phyloP scores from a whole-genome alignment of 2,797 vertebrate genomes.

The Schizopygopsis pylzovi region DNA sequence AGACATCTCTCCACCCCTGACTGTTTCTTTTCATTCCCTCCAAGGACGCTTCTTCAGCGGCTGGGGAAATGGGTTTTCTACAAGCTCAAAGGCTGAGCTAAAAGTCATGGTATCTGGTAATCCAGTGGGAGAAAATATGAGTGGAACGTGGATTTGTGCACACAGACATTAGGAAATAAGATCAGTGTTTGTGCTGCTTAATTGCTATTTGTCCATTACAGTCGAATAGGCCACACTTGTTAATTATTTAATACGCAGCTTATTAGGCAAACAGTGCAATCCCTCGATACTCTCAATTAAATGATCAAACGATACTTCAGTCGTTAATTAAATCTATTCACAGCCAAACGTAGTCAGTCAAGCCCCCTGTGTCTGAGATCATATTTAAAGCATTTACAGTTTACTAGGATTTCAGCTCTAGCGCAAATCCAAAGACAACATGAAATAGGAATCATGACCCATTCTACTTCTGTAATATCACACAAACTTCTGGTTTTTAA shows the following conservation, averaged over 20 bases:
- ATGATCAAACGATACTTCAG: slow-evolving; percentile 58
- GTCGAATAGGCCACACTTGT: slow-evolving; percentile 38
- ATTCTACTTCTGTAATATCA: not conserved
- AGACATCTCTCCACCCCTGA: slow-evolving; percentile 27
- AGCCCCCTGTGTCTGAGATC: slow-evolving; percentile 42
- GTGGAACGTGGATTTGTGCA: not conserved
- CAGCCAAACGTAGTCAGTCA: slow-evolving; percentile 49
- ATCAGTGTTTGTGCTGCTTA: slow-evolving; percentile 24
- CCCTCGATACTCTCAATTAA: slow-evolving; percentile 51
- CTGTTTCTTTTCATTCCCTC: slow-evolving; percentile 24
- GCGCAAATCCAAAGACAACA: not conserved
- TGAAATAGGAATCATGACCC: not conserved
- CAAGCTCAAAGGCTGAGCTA: slow-evolving; percentile 33
- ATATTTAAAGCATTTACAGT: slow-evolving; percentile 40
- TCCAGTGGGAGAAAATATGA: slow-evolving; percentile 28
- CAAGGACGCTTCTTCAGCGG: slow-evolving; percentile 24
- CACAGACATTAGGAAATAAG: not conserved
- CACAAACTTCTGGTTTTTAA: not conserved
- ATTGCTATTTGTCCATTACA: slow-evolving; percentile 35
- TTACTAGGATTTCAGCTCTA: slow-evolving; percentile 21
- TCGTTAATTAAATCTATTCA: slow-evolving; percentile 53
- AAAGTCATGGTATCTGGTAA: slow-evolving; percentile 51
- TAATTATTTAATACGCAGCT: slow-evolving; percentile 57
- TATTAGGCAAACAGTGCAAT: slow-evolving; percentile 51
- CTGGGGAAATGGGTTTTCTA: slow-evolving; percentile 36